Percentiles rank a stretch among this genome's conserved stretches.
These are phyloP conservation scores for Pedetes capensis DNA, from an alignment of 2,113 vertebrate species.

Conservation along the genomic window DNA sequence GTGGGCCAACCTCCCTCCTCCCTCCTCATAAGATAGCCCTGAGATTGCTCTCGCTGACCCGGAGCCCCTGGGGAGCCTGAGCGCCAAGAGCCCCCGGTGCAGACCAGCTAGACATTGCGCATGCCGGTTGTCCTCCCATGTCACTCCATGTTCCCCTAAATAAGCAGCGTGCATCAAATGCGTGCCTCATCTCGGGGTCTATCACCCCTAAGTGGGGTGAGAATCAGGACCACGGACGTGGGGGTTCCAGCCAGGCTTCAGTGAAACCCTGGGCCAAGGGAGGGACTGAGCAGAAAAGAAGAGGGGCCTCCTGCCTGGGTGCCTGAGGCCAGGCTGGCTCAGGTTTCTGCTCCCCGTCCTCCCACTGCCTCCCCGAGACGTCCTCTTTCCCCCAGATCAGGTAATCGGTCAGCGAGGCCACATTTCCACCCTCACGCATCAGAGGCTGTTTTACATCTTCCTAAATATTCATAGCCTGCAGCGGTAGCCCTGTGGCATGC, in stretches of 20 bases:
- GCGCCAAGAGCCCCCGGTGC: neutral
- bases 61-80: fast-evolving
- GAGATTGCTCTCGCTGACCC: fast-evolving
- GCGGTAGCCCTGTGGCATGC: too few relatives aligned
- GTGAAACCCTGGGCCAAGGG: too few relatives aligned
- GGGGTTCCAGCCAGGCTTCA: neutral
- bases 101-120: fast-evolving
- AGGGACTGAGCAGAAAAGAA: too few relatives aligned
- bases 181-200: neutral
- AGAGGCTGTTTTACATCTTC: neutral
- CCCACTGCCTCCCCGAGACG: neutral
- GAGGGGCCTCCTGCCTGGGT: neutral
- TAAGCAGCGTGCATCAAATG: fast-evolving
- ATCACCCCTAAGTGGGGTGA: fast-evolving
- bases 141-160: fast-evolving
- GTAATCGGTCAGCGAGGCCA: fast-evolving
- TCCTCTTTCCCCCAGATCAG: fast-evolving
- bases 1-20: too few relatives aligned
- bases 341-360: fast-evolving
- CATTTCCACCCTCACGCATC: fast-evolving
- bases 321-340: fast-evolving
- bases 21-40: fast-evolving
- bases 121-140: neutral
- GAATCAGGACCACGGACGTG: fast-evolving
- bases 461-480: neutral